Base-by-base conservation (phyloP, 64 coral and sea anemone genomes). In the Catalaphyllia jardinei region DNA sequence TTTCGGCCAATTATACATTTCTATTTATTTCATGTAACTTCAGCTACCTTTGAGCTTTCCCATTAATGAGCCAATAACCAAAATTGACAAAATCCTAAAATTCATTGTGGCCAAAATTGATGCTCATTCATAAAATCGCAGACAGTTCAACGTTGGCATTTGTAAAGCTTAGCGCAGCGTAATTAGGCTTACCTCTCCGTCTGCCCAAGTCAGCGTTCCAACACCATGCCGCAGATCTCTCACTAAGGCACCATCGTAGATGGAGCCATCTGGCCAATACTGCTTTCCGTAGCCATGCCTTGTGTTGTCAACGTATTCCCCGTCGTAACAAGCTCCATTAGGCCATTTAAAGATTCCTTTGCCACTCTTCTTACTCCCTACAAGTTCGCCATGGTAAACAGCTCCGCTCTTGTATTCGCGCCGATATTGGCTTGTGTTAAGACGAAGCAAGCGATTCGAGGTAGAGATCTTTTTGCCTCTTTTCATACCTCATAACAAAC, bases 291-390 rank as follows among this genome's bases (percentile, higher is more conserved):
- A 93, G 52, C 97, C 97, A 30, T 99, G 94, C 30, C 97, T 73
- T 72, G 67, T 91, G 74, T 99, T 95, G 35, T 95, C 94, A 28
- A 94, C 82, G 80, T 95, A 99, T 83, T 95, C 88, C n/a, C 97
- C 97, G 73, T 95, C 91, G 71, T 99, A 99, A 77, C 97, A 93
- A 86, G 94, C 91, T 38, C 97, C 97, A 72, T 93, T 99, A 52
- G 97, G 93, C 97, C 97, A 99, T 62, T 91, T 90, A 71, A 99
- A 99, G 50, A 95, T 67, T 0, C 97, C 97, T 78, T 78, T 75
- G 0, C 97, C 97, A 24, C 83, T 93, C 50, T 90, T 95, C 78
- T 99, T 99, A 14, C 86, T 93, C 11, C 95, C 95, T 7, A 93
- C 91, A 12, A 97, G 83, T 78, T 93, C 88, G 10, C 95, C 95